phyloP scores from a whole-genome alignment of 2,888 invertebrate species.

The Aphidoletes aphidimyza region DNA sequence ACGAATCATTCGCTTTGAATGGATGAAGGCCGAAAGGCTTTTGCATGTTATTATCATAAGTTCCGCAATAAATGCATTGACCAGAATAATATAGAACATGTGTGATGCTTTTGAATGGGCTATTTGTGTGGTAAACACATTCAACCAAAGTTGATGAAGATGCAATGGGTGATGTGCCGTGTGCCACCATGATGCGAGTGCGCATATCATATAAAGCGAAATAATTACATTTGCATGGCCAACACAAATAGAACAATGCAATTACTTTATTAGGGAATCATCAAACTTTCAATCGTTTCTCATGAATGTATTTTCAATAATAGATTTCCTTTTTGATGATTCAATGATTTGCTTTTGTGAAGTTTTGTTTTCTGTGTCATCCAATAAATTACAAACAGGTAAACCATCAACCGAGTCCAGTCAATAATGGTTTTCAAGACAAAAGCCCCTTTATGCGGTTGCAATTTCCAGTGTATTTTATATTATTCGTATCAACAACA shows the following conservation, averaged over 20 bases:
- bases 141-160: not conserved
- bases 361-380: too few species aligned
- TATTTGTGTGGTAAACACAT: slow-evolving; percentile 43
- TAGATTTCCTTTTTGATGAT: slow-evolving; percentile 4
- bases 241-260: not conserved
- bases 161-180: not conserved
- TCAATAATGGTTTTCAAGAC: not conserved
- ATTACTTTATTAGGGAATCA: not conserved
- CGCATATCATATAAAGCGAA: not conserved
- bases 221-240: not conserved
- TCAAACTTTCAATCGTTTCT: not conserved
- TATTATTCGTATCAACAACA: not conserved
- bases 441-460: too few species aligned
- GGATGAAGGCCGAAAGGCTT: not conserved
- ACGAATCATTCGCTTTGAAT: not conserved
- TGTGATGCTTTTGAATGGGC: not conserved
- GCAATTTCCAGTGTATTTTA: not conserved
- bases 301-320: not conserved
- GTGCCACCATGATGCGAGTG: not conserved
- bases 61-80: slow-evolving; percentile 34
- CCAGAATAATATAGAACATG: not conserved
- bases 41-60: slow-evolving; percentile 37
- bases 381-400: not conserved
- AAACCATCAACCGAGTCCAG: not conserved
- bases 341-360: not conserved